A percentile compares a stretch with the other conserved stretches of the same genome.
Evolutionary conservation across 2,797 vertebrate species (phyloP).

Genomic region (Triplophysa yarkandensis): DNA sequence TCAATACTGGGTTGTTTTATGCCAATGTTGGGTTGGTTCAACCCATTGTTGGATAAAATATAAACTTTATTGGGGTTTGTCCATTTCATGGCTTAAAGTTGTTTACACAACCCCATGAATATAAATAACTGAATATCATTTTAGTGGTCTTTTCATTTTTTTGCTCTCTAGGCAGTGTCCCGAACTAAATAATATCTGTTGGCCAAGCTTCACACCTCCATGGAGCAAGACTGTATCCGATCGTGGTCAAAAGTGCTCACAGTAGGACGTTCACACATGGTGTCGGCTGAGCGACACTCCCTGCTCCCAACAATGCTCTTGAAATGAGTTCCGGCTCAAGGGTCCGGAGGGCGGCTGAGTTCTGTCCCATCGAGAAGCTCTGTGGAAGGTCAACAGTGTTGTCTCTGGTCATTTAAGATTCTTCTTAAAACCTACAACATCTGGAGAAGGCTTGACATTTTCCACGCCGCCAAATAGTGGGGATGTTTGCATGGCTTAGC

Average conservation of each 20-base stretch:
- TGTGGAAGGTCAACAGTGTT: conserved; percentile 67
- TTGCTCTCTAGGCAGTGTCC: background rate
- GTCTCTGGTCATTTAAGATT: conserved; percentile 69
- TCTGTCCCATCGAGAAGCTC: conserved; percentile 61
- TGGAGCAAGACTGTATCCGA: conserved; percentile 38
- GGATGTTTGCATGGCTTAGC: conserved; percentile 81
- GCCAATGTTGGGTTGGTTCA: no score
- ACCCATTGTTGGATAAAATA: no score
- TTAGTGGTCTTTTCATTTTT: no score
- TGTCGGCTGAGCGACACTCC: conserved; percentile 41
- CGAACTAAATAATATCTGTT: conserved; percentile 8
- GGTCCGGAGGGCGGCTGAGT: conserved; percentile 1
- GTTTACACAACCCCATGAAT: no score
- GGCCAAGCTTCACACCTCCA: conserved; percentile 37
- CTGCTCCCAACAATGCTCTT: conserved; percentile 51
- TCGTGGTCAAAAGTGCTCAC: conserved; percentile 37
- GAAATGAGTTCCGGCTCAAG: conserved; percentile 45
- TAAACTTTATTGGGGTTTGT: no score
- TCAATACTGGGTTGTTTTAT: no score
- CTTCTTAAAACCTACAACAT: conserved; percentile 76
- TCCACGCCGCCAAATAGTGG: conserved; percentile 69
- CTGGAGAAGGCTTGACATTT: conserved; percentile 68
- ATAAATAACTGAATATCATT: no score
- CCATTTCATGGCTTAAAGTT: no score
- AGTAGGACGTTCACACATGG: conserved; percentile 3